Conservation (phyloP, 2,113 vertebrate genomes). For the Telmatochromis brichardi region DNA sequence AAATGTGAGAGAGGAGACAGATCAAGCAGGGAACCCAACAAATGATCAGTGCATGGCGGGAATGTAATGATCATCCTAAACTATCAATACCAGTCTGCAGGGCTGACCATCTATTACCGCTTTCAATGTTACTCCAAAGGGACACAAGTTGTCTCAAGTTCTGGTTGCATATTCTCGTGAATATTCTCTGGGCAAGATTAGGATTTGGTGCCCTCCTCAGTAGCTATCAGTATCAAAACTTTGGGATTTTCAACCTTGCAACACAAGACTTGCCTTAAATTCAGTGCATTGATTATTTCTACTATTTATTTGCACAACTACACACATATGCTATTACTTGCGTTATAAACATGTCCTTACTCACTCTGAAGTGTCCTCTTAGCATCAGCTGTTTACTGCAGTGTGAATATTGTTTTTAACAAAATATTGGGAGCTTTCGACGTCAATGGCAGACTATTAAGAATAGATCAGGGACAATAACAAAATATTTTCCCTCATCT, state of each 20-base stretch:
- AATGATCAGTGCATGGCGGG: slow-evolving; percentile 6
- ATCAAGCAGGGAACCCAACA: slow-evolving; percentile 33
- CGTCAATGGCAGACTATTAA: neutral
- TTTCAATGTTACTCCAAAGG: neutral
- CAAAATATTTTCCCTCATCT: neutral
- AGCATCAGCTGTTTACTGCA: neutral
- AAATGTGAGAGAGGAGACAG: slow-evolving; percentile 25
- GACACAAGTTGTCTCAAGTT: neutral
- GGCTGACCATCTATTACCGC: neutral
- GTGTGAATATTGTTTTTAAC: neutral
- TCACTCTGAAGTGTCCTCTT: neutral
- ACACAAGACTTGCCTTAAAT: neutral
- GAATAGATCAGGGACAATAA: neutral
- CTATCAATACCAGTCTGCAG: neutral
- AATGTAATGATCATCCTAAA: neutral
- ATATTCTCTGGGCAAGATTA: neutral
- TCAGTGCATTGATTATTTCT: neutral
- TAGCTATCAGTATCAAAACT: neutral
- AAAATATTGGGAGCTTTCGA: neutral
- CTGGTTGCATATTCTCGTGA: neutral
- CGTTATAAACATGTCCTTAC: neutral
- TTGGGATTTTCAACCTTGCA: neutral
- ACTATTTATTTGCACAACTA: neutral
- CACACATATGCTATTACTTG: neutral
- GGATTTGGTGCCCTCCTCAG: neutral